Conservation (phyloP, 2,888 invertebrate species). For the Coenonympha glycerion region DNA sequence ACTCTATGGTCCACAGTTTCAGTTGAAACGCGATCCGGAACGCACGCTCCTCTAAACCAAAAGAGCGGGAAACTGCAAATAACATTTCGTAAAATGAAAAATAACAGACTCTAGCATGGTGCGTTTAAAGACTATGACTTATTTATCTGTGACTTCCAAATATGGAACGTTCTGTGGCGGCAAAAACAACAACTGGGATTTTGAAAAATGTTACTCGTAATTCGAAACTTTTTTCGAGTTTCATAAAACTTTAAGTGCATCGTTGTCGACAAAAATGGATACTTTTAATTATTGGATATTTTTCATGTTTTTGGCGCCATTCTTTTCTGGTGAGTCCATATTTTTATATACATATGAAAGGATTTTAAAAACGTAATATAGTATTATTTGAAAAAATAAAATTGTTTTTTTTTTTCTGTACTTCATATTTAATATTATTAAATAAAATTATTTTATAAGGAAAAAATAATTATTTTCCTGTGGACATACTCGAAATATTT, state of each 20-base stretch:
- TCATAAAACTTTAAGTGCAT: slow-evolving; percentile 13
- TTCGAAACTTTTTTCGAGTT: slow-evolving; percentile 1
- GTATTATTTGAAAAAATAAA: too few species aligned
- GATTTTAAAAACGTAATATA: too few species aligned
- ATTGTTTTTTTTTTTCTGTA: not conserved
- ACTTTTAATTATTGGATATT: slow-evolving; percentile 26
- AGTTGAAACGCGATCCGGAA: slow-evolving; percentile 23
- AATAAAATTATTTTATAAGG: not conserved
- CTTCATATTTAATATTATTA: not conserved
- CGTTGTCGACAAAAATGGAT: slow-evolving; percentile 22
- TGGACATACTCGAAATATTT: too few species aligned
- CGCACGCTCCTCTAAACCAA: slow-evolving; percentile 31
- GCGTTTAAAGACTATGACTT: not conserved
- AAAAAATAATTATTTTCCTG: too few species aligned
- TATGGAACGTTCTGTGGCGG: slow-evolving; percentile 16
- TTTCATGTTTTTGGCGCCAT: slow-evolving; percentile 22
- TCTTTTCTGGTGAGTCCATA: slow-evolving; percentile 22
- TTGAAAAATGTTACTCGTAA: slow-evolving; percentile 4
- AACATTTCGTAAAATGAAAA: slow-evolving; percentile 28
- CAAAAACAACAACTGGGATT: not conserved
- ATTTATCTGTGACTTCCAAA: slow-evolving; percentile 19
- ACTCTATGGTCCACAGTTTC: slow-evolving; percentile 34
- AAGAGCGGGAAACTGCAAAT: slow-evolving; percentile 39
- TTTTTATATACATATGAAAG: not conserved
- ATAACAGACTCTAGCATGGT: not conserved